Evolutionary conservation across 2,888 invertebrate species (phyloP).

Genomic region (Cynaeus angustus): DNA sequence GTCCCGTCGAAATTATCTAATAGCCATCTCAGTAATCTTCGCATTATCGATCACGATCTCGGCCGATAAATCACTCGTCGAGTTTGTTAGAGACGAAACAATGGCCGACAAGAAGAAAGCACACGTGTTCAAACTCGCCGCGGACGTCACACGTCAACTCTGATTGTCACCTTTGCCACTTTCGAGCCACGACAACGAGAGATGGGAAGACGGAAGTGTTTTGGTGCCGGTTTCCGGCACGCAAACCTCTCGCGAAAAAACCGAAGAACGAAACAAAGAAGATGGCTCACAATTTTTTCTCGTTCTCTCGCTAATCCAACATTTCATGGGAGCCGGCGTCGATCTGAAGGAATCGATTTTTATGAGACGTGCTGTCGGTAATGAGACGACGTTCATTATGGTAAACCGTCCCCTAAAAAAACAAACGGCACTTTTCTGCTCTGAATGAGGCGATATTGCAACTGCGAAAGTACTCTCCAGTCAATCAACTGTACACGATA

Average conservation of each 20-base stretch:
- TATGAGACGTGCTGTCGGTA: constrained; percentile 38
- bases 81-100: constrained; percentile 36
- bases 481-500: constrained; percentile 48
- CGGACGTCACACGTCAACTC: constrained; percentile 20
- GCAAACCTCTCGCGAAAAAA: too few species aligned
- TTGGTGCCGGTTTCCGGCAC: constrained; percentile 4
- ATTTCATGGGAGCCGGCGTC: constrained; percentile 25
- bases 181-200: constrained; percentile 30
- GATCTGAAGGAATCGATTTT: constrained; percentile 33
- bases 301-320: constrained; percentile 6
- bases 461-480: constrained; percentile 41
- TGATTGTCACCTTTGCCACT: constrained; percentile 44
- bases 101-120: constrained; percentile 32
- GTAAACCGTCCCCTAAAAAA: constrained; percentile 38
- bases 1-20: constrained; percentile 34
- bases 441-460: constrained; percentile 45
- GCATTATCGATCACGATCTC: constrained; percentile 44
- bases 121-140: constrained; percentile 30
- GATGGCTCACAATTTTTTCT: neutral
- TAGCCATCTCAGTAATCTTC: constrained; percentile 35
- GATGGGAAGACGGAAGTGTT: constrained; percentile 20
- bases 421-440: constrained; percentile 44
- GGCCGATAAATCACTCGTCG: constrained; percentile 45
- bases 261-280: too few species aligned
- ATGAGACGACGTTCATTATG: constrained; percentile 38